These are phyloP conservation scores for Meloidogyne hapla DNA, from an alignment of 1,140 invertebrate genomes.

Conservation along the genomic window DNA sequence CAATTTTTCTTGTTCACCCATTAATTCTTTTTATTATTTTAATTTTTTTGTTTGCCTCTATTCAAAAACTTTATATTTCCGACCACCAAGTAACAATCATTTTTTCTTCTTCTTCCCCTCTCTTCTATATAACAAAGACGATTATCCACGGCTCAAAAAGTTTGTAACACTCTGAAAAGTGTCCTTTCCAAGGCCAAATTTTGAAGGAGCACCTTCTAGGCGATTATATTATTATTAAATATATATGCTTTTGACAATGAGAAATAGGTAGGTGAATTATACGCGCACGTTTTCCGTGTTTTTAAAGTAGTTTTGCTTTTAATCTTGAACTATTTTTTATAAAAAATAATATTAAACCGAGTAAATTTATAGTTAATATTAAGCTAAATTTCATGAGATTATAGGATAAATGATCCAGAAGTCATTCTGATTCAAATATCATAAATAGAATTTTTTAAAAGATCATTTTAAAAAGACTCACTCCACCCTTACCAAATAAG, in stretches of 20 bases:
- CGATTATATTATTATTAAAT: neutral
- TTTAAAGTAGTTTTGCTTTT: neutral
- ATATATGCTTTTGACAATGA: neutral
- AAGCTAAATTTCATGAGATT: too few relatives aligned
- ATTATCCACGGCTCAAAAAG: slow-evolving; percentile 5
- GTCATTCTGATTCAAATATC: too few relatives aligned
- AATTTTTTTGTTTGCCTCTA: neutral
- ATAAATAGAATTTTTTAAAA: too few relatives aligned
- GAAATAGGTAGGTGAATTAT: neutral
- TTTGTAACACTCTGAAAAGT: neutral
- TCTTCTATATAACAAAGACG: neutral
- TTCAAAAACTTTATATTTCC: neutral
- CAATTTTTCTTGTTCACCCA: neutral
- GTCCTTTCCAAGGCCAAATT: slow-evolving; percentile 2
- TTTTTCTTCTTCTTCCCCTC: neutral
- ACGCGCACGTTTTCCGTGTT: neutral
- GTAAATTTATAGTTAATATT: too few relatives aligned
- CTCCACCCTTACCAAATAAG: too few relatives aligned
- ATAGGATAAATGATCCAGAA: too few relatives aligned
- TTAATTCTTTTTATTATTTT: neutral
- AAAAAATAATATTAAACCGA: too few relatives aligned
- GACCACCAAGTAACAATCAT: neutral
- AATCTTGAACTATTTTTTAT: too few relatives aligned
- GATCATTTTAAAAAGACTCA: too few relatives aligned
- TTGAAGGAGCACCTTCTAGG: neutral